These are phyloP conservation scores for Ichneumoninae sp. DNA, from an alignment of 2,888 invertebrate species.

Conservation along the genomic window DNA sequence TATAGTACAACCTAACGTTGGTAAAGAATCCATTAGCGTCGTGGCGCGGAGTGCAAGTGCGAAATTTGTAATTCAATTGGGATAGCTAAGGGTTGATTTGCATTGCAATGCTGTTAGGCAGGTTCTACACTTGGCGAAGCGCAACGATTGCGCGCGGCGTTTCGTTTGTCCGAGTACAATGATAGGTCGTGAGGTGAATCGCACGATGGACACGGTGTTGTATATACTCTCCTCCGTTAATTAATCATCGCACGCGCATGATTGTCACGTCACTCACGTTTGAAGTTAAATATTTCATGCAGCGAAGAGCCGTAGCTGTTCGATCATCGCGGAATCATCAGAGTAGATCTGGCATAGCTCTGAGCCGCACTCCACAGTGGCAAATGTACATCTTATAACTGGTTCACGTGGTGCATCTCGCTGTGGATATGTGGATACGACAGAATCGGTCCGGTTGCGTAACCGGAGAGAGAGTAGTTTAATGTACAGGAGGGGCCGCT, in stretches of 20 bases:
- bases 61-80: slow-evolving; percentile 64
- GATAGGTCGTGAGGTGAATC: slow-evolving; percentile 41
- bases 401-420: slow-evolving; percentile 19
- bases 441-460: slow-evolving; percentile 1
- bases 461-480: slow-evolving; percentile 9
- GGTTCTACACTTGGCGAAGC: slow-evolving; percentile 6
- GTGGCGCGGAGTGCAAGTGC: slow-evolving; percentile 48
- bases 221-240: slow-evolving; percentile 14
- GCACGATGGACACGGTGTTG: not conserved
- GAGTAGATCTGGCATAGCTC: not conserved
- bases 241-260: slow-evolving; percentile 48
- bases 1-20: slow-evolving; percentile 22
- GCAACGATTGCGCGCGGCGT: slow-evolving; percentile 21
- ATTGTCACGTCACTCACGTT: slow-evolving; percentile 53
- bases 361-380: not conserved
- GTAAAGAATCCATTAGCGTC: slow-evolving; percentile 63
- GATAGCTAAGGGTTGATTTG: slow-evolving; percentile 57
- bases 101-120: slow-evolving; percentile 45
- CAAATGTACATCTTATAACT: slow-evolving; percentile 32
- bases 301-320: slow-evolving; percentile 20
- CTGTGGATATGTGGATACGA: not conserved
- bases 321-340: slow-evolving; percentile 41
- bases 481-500: slow-evolving; percentile 43
- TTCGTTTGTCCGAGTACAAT: slow-evolving; percentile 54
- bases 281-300: slow-evolving; percentile 34